Conservation (phyloP, 2,113 vertebrate genomes). For the Uropsilus gracilis region DNA sequence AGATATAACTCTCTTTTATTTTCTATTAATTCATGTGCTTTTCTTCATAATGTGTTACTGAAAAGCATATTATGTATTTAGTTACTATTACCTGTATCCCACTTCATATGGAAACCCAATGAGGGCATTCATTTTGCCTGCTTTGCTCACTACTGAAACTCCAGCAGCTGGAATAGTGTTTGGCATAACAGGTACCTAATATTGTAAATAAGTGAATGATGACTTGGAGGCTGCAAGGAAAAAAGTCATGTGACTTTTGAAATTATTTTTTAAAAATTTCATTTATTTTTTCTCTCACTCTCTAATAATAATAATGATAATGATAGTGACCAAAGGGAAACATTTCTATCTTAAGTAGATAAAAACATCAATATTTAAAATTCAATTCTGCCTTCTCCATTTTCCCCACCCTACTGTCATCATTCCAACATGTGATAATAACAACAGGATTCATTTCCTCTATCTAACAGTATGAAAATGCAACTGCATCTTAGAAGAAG, state of each 20-base stretch:
- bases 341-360: not conserved
- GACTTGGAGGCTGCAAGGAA: not conserved
- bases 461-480: not conserved
- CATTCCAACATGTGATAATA: not conserved
- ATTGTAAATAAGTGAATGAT: conserved; percentile 21
- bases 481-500: not conserved
- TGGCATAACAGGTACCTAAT: not conserved
- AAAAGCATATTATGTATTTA: not conserved
- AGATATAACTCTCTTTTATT: not conserved
- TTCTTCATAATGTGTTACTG: not conserved
- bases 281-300: not conserved
- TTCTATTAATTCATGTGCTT: not conserved
- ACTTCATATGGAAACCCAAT: not conserved
- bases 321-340: not conserved
- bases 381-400: not conserved
- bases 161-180: not conserved
- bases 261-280: too few species aligned
- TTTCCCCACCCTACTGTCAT: not conserved
- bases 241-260: not conserved
- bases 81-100: not conserved
- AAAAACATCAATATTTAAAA: conserved; percentile 37
- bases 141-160: not conserved
- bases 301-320: not conserved
- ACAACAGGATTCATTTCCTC: not conserved
- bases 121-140: not conserved